Conservation (phyloP, 2,113 vertebrate species). For the Xiphophorus couchianus region DNA sequence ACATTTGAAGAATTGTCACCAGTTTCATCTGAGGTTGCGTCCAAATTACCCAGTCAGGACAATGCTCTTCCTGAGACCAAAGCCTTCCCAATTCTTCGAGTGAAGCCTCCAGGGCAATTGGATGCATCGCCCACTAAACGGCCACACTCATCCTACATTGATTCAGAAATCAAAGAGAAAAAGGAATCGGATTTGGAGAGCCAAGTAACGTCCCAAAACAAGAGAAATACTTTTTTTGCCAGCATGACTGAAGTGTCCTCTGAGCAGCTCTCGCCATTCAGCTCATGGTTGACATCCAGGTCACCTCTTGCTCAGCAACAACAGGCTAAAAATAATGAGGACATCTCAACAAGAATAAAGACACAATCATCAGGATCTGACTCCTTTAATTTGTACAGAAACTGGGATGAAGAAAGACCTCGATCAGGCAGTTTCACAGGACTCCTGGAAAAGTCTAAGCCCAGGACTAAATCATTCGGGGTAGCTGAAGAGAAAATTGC, state of each 20-base stretch:
- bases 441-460: slow-evolving; percentile 64
- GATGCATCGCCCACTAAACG: slow-evolving; percentile 24
- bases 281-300: slow-evolving; percentile 19
- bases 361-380: slow-evolving; percentile 63
- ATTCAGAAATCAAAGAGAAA: slow-evolving; percentile 49
- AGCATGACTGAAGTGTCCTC: slow-evolving; percentile 10
- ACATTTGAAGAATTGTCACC: slow-evolving; percentile 13
- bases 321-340: slow-evolving; percentile 38
- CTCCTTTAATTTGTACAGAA: slow-evolving; percentile 77
- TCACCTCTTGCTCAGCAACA: slow-evolving; percentile 30
- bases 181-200: slow-evolving; percentile 24
- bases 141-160: slow-evolving; percentile 46
- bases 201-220: slow-evolving; percentile 28
- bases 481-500: slow-evolving; percentile 60
- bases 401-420: slow-evolving; percentile 72
- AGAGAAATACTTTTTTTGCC: slow-evolving; percentile 25
- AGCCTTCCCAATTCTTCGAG: slow-evolving; percentile 29
- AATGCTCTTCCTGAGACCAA: slow-evolving; percentile 4
- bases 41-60: slow-evolving; percentile 19
- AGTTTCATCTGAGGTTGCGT: slow-evolving; percentile 2
- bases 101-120: slow-evolving; percentile 43
- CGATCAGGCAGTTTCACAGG: slow-evolving; percentile 76
- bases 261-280: not conserved
- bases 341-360: slow-evolving; percentile 48
- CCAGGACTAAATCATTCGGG: slow-evolving; percentile 31